These are phyloP conservation scores for Falco naumanni DNA, from an alignment of 2,797 vertebrate species.

Conservation along the genomic window DNA sequence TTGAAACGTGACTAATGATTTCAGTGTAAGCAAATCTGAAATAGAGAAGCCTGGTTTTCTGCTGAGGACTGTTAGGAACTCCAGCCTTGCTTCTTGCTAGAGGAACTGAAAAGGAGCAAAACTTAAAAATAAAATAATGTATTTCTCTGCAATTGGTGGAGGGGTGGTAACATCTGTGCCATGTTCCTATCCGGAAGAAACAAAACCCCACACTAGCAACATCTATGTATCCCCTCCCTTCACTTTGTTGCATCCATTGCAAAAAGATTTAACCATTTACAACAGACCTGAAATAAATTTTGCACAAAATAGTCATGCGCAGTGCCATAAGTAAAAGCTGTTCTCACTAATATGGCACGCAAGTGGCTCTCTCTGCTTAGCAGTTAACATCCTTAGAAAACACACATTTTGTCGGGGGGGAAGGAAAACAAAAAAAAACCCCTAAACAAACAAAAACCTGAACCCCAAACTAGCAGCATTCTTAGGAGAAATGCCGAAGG, in stretches of 20 bases:
- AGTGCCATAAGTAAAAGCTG: not conserved
- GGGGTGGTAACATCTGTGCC: not conserved
- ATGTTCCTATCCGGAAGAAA: not conserved
- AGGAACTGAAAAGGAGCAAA: conserved; percentile 1
- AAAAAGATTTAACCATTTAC: not conserved
- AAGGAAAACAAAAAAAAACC: not conserved
- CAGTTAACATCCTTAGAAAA: not conserved
- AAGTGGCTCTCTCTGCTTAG: not conserved
- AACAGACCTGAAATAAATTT: not conserved
- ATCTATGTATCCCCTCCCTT: not conserved
- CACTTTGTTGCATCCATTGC: not conserved
- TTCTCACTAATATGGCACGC: not conserved
- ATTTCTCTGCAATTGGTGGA: not conserved
- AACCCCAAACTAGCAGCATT: not conserved
- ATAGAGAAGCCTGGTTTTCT: not conserved
- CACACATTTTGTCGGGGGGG: not conserved
- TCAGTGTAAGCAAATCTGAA: not conserved
- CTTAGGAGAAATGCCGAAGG: not conserved
- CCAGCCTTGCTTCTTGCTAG: not conserved
- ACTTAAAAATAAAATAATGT: not conserved
- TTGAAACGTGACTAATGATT: not conserved
- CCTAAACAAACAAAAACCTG: not conserved
- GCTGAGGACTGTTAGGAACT: not conserved
- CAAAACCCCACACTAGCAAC: not conserved
- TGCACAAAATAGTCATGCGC: not conserved